Evolutionary conservation across 2,797 vertebrate species (phyloP), one percentile per base, ranked within the genome.

Genomic region (Macrochelys suwanniensis): DNA sequence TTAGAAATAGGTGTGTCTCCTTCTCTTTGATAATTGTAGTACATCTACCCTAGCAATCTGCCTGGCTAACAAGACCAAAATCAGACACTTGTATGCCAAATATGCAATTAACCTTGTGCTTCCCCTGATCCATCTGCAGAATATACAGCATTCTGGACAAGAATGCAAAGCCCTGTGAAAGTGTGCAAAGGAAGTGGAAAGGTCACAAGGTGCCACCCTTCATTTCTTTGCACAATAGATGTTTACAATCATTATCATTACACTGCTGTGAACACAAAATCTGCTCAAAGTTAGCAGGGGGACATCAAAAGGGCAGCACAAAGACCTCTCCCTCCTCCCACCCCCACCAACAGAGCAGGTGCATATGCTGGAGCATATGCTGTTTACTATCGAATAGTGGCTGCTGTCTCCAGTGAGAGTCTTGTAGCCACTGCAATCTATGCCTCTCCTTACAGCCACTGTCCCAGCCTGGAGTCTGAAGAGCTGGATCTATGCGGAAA

Each of bases 321-420:
- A 7, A 23, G 84, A 25, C 2, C 50, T 57, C 71, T 33, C 31
- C 31, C 31, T 33, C 31, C 7, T 61, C 7, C 33, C 5, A 21
- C 4, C 47, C 28, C 1, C 0, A 84, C 28, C 17, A 19, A 15
- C 78, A 5, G 21, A 0, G 1, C 78, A 53, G 33, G n/a, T 0
- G 16, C 5, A 61, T 11, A 87, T 28, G 19, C 11, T 45, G 82
- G 19, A 4, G 10, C 1, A 17, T n/a, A 28, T 31, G 56, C 5
- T 2, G 25, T 61, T 81, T 7, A 4, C n/a, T 89, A 85, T 31
- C 49, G 47, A 92, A 84, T 1, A 54, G 17, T 26, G 1, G 0
- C 45, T 77, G n/a, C 11, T 3, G 7, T 61, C 15, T 33, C 31
- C 59, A 61, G 28, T 33, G 31, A 15, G 28, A 61, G 6, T 61